Conservation (phyloP, 2,797 vertebrate species). For the Halcyon chelicuti region DNA sequence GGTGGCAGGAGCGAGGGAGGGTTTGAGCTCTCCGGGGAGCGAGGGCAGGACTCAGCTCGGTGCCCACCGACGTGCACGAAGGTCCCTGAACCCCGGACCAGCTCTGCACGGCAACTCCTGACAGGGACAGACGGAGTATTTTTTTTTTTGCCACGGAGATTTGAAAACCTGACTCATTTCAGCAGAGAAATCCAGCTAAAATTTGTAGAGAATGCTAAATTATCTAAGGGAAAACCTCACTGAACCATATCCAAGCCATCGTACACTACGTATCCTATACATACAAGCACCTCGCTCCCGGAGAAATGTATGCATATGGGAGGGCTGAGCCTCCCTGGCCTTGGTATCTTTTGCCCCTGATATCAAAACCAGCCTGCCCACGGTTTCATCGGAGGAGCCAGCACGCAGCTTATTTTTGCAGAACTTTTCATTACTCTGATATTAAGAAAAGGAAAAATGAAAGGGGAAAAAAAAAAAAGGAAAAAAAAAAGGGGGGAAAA, state of each 20-base stretch:
- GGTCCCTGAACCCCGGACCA: accelerated
- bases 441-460: no score
- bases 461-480: background rate
- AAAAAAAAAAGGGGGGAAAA: background rate
- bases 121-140: accelerated
- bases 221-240: accelerated
- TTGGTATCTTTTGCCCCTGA: background rate
- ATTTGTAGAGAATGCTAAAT: accelerated
- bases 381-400: no score
- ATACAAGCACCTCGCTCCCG: accelerated
- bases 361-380: background rate
- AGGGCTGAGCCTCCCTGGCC: background rate
- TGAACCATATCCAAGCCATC: accelerated
- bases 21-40: accelerated
- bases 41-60: background rate
- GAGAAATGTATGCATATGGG: accelerated
- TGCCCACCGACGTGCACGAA: accelerated
- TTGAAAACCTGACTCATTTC: background rate
- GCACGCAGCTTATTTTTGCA: background rate
- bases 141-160: background rate
- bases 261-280: accelerated
- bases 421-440: background rate
- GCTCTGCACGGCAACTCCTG: accelerated
- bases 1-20: background rate
- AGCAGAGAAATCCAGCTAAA: background rate